Conservation (phyloP, 1,140 invertebrate genomes). For the Pomacea maculata region DNA sequence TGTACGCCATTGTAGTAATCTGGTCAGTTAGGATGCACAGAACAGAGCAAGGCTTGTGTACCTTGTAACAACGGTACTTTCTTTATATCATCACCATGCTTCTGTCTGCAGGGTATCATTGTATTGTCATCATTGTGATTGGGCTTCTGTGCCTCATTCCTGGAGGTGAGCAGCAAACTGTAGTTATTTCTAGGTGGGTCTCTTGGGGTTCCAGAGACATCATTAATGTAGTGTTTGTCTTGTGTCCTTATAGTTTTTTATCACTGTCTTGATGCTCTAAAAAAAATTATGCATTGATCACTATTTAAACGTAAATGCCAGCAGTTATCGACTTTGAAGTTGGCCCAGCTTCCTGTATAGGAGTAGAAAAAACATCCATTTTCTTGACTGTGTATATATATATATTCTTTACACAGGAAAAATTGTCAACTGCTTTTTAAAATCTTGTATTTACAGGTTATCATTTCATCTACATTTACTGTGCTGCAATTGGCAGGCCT, state of each 20-base stretch:
- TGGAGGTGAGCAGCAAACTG: conserved; percentile 20
- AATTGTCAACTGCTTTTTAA: not conserved
- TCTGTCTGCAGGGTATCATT: conserved; percentile 31
- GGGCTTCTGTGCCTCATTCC: conserved; percentile 31
- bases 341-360: no score
- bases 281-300: no score
- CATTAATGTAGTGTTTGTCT: not conserved
- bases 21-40: no score
- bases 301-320: no score
- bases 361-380: no score
- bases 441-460: conserved; percentile 21
- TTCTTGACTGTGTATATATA: not conserved
- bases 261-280: not conserved
- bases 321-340: no score
- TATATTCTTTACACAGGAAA: not conserved
- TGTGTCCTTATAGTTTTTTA: not conserved
- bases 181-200: not conserved
- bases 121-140: conserved; percentile 32
- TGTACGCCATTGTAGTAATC: no score
- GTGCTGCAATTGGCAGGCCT: conserved; percentile 27
- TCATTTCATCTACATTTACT: conserved; percentile 34
- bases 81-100: no score
- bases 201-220: no score
- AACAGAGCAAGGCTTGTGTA: no score
- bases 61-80: no score